A percentile compares a stretch with the other conserved stretches of the same genome.
phyloP scores from a whole-genome alignment of 2,797 vertebrate genomes.

The Phoebastria nigripes region DNA sequence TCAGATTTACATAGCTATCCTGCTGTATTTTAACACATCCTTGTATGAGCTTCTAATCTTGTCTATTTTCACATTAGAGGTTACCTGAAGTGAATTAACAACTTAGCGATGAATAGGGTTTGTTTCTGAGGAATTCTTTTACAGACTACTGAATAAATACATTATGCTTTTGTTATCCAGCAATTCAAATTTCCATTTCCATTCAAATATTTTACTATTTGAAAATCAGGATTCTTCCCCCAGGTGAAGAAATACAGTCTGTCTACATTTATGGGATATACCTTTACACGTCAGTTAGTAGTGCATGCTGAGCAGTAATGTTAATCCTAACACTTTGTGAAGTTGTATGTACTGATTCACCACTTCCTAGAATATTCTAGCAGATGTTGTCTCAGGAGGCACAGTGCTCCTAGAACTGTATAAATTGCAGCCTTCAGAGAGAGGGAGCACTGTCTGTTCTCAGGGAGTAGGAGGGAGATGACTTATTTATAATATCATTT shows the following conservation, averaged over 20 bases:
- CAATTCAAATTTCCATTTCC: neutral
- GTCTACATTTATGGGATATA: neutral
- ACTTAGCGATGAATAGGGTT: neutral
- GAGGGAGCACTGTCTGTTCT: neutral
- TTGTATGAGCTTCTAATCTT: neutral
- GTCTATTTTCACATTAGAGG: neutral
- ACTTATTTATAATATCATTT: neutral
- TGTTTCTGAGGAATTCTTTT: neutral
- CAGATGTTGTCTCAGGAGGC: neutral
- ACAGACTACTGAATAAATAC: neutral
- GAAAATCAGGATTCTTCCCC: neutral
- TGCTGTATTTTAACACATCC: neutral
- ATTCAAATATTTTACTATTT: neutral
- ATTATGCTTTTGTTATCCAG: neutral
- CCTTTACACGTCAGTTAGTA: neutral
- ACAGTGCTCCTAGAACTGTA: neutral
- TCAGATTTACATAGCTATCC: neutral
- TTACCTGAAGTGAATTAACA: neutral
- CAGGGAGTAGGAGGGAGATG: neutral
- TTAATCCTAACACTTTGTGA: neutral
- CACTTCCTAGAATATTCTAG: neutral
- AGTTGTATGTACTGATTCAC: neutral
- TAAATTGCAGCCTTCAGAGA: neutral
- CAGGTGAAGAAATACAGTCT: neutral
- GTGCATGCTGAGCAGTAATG: neutral